Evolutionary conservation across 2,797 vertebrate species (phyloP), one percentile per base, ranked within the genome.

Genomic region (Pachyuromys duprasi): DNA sequence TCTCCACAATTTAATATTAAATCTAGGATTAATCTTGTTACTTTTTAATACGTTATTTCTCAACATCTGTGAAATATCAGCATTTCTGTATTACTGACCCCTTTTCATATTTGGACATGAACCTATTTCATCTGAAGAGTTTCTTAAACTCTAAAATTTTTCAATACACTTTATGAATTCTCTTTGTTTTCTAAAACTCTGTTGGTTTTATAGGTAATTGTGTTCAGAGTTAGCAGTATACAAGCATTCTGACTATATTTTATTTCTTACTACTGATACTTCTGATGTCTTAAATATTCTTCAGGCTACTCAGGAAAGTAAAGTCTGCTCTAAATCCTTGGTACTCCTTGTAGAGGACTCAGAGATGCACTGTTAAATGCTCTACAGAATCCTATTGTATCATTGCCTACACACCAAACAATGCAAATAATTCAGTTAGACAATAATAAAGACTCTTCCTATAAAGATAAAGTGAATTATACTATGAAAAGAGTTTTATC

Each of bases 341-440:
- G 3, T 65, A 9, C 33, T 86, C 13, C 31, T 84, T 20, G 1
- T 15, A 67, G 13, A 26, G 24, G 6, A 86, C 9, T 65, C 28
- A 28, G 18, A 72, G 20, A 3, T 60, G 20, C 9, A 36, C 2
- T 57, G 2, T 3, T 28, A n/a, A 11, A 1, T 26, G 0, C 0
- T 57, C 0, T 28, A 20, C 5, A 33, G 33, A 18, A 45, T 49
- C 3, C 49, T 67, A 28, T 24, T 31, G 3, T 39, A 6, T 24
- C 76, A 20, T 7, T 57, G 8, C 12, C n/a, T 74, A 15, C 0
- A 70, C 53, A 17, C 28, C 3, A 90, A 5, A 65, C 0, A 80
- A 65, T 12, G 2, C 20, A 92, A 7, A 31, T 2, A 86, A 31
- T 2, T 92, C n/a, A 42, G 4, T 42, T 45, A 5, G 55, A 33